Base-by-base conservation (phyloP, 2,888 invertebrate species). In the Cerceris ruficornis region DNA sequence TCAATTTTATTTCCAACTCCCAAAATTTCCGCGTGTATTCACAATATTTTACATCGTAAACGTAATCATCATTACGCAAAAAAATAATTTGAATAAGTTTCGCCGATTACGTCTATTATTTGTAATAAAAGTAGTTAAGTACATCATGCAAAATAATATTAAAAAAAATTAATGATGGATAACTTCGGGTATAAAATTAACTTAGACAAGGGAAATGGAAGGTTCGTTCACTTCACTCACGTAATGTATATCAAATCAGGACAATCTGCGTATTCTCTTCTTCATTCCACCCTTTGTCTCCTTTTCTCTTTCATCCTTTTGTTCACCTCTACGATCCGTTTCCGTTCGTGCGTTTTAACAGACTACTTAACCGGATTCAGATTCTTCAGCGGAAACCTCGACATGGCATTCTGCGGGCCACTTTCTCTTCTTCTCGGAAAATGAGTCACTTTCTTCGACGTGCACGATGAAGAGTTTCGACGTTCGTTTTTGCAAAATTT, bases 391-490 rank as follows among this genome's bases (percentile, higher is more conserved):
- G 46, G 64, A 70, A 69, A 64, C n/a, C 9, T 59, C 64, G 28
- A 55, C 50, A 59, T 66, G 73, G 60, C 68, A 72, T 77, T 85
- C 84, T 79, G 75, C 85, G 83, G 86, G 86, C 86, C 88, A 90
- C 90, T 90, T 90, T 90, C 90, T 88, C 89, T 88, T 88, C 87
- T 85, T 85, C 76, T 83, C 64, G 78, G 61, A 73, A 68, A 82
- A 82, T 86, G 70, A 83, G 86, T 88, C 89, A 90, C 90, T 89
- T 90, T 90, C 90, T 87, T 88, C 81, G 80, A 73, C 66, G 68
- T 62, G n/a, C 61, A 42, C 28, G 43, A 11, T n/a, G 52, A 52
- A 39, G 41, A 50, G 13, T 13, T 64, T 64, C 50, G 7, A 28
- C 39, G 17, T 52, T 39, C 14, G 39, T 7, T 13, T 49, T 13